Base-by-base conservation (phyloP, 2,113 vertebrate genomes). In the Stigmatopora argus region DNA sequence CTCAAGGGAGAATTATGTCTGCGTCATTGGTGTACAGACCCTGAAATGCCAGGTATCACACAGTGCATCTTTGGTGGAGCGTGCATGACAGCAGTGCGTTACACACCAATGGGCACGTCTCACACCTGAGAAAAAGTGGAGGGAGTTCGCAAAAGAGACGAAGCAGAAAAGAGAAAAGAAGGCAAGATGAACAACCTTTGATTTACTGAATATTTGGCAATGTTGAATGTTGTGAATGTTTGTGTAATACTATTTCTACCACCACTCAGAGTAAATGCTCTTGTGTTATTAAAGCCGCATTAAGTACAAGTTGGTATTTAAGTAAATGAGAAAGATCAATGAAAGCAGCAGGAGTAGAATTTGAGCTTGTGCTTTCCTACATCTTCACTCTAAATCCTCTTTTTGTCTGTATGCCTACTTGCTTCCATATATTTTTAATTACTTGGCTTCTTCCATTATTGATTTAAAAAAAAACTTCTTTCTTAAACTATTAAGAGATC, bases 401-500 rank as follows among this genome's bases (percentile, higher is more conserved):
- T 8, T 45, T n/a, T 21, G 31, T 21, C 23, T 48, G 53, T 9
- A 26, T 11, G n/a, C 31, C 41, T 23, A 9, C 35, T 7, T 21
- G 19, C 69, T 6, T 62, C 41, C 49, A 53, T 41, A 11, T 34
- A 26, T 49, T 45, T 0, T 65, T 5, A 4, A 26, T 8, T 52
- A 14, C 67, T 57, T 67, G 69, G 61, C 47, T 41, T 47, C 2
- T 61, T 81, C 38, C 65, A 82, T 85, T 82, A 81, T 75, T 76
- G 74, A 85, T 67, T 61, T 21, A 23, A 55, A 74, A 26, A 58
- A 72, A 52, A 62, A 62, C 61, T 69, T 78, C 60, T 56, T 56
- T 69, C 67, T 3, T 41, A 75, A 78, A 73, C 49, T 60, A 66
- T 60, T 74, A 21, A 51, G 73, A 74, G 80, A 64, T 46, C 9